Evolutionary conservation across 2,113 vertebrate genomes (phyloP), one percentile per base, ranked within the genome.

Genomic region (Hirundichthys speculiger): DNA sequence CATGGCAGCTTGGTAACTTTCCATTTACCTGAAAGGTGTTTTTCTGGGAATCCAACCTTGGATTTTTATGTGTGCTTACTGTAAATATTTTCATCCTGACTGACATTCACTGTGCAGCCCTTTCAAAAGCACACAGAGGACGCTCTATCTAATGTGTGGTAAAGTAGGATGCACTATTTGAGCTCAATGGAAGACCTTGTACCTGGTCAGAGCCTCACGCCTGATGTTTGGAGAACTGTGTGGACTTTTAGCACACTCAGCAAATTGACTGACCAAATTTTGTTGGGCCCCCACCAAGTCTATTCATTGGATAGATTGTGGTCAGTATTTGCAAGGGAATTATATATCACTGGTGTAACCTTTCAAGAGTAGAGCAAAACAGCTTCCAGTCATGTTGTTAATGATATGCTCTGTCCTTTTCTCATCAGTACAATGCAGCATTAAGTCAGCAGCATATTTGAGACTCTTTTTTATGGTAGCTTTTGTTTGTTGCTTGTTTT

Each of bases 101-200:
- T 86, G 69, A 77, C 66, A 55, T 61, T 69, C 48, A 30, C 53
- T 87, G 62, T 84, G 63, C 67, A 62, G 52, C 25, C 52, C 58
- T 73, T 76, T 65, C 52, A 60, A 69, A 62, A 34, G 11, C 30
- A 81, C 64, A 73, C 79, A 74, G 64, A 68, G 62, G 59, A 75
- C 21, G 20, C 57, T 82, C 42, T 82, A 76, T 84, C 46, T 65
- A 46, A 79, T 75, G 72, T 59, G 34, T 2, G 2, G 46, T 30
- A 1, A 86, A 89, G 87, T 92, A 92, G 57, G 68, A 68, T 59
- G 56, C 70, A 80, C 70, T 92, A 80, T 91, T 72, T 68, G 69
- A 63, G 38, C 62, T 89, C 59, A 91, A 91, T 89, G 67, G 86
- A 52, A 53, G 79, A 53, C 42, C 83, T 64, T 92, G 88, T 91